A percentile compares a stretch with the other conserved stretches of the same genome.
Conservation (phyloP, 1,140 invertebrate genomes). For the Melanaphis sacchari region DNA sequence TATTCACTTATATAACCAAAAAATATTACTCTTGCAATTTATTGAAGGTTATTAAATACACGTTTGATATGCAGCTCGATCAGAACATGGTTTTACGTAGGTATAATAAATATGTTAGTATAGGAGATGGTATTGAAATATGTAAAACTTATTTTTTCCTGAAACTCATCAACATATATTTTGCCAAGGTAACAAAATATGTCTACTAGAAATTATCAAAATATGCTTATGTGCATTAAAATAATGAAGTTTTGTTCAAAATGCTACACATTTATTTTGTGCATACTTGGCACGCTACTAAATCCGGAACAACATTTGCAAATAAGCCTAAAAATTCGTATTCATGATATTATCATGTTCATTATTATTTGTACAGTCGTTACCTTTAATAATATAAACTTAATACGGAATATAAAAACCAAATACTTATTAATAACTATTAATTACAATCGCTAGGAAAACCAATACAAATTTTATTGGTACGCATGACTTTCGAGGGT, state of each 20-base stretch:
- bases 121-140: no score
- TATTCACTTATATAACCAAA: no score
- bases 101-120: no score
- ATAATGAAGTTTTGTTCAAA: not conserved
- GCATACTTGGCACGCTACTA: not conserved
- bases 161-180: not conserved
- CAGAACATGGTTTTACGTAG: no score
- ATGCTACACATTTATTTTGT: not conserved
- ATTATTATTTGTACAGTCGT: not conserved
- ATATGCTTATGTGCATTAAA: not conserved
- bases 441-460: not conserved
- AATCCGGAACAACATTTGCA: not conserved
- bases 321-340: not conserved
- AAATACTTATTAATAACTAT: not conserved
- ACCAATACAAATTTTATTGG: not conserved
- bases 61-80: no score
- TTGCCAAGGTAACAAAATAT: not conserved
- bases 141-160: not conserved
- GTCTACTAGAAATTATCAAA: not conserved
- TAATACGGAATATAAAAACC: not conserved
- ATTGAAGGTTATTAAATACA: no score
- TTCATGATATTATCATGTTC: not conserved
- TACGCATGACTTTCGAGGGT: not conserved
- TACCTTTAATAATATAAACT: not conserved
- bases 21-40: no score